Conservation (phyloP, 2,888 invertebrate genomes). For the Fragum sueziense region DNA sequence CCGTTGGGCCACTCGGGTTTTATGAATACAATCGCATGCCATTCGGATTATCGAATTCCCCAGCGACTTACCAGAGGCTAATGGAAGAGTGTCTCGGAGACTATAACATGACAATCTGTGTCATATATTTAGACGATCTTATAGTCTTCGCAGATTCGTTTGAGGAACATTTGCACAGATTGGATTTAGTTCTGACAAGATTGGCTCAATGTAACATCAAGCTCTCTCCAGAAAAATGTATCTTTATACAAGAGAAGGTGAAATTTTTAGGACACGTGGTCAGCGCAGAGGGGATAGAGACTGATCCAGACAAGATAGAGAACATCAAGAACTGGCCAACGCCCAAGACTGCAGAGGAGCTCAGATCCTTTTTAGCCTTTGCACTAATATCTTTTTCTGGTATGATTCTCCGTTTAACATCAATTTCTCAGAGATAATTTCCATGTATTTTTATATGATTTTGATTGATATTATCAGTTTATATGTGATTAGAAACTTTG, state of each 20-base stretch:
- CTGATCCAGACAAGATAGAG: not conserved
- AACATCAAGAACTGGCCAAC: not conserved
- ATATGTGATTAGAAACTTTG: too few species aligned
- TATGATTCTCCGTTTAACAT: too few species aligned
- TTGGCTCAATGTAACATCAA: not conserved
- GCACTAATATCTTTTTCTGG: too few species aligned
- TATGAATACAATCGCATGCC: slow-evolving; percentile 5
- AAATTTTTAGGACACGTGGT: not conserved
- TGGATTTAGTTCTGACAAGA: not conserved
- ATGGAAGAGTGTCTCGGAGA: not conserved
- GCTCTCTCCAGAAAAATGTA: not conserved
- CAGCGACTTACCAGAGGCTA: too few species aligned
- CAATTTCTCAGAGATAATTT: too few species aligned
- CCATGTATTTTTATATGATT: too few species aligned
- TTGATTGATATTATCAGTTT: too few species aligned
- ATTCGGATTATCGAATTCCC: not conserved
- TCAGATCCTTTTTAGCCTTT: not conserved
- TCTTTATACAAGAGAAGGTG: not conserved
- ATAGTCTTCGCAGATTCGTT: not conserved
- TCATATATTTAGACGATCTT: slow-evolving; percentile 5
- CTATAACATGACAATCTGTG: not conserved
- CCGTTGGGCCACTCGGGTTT: slow-evolving; percentile 9
- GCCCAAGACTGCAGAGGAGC: not conserved
- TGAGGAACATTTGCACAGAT: not conserved
- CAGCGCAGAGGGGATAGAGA: too few species aligned